These are phyloP conservation scores for Euproctis similis DNA, from an alignment of 2,888 invertebrate species.

Conservation along the genomic window DNA sequence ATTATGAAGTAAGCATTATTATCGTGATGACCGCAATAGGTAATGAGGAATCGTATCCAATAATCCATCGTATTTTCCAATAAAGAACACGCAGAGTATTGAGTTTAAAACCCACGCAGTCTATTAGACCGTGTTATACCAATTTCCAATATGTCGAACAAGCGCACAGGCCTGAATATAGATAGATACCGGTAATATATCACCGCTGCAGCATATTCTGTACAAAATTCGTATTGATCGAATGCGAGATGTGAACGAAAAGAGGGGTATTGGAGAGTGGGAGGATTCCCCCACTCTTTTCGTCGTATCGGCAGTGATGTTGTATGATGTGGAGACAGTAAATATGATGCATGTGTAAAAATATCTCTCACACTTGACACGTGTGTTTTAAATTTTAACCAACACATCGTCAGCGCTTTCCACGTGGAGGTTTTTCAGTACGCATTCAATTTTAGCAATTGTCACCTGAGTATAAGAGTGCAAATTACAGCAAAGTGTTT, in stretches of 20 bases:
- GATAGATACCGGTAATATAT: no score
- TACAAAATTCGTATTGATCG: conserved; percentile 29
- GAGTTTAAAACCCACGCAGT: conserved; percentile 20
- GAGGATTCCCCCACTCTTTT: conserved; percentile 13
- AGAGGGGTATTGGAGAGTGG: conserved; percentile 5
- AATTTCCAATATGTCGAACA: conserved; percentile 21
- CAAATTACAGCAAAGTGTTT: conserved; percentile 1
- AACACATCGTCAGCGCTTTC: conserved; percentile 18
- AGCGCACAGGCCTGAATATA: neutral
- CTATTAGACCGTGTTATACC: conserved; percentile 19
- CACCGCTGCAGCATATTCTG: conserved; percentile 20
- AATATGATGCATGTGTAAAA: neutral
- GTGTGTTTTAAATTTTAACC: conserved; percentile 14
- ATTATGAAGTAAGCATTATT: no score
- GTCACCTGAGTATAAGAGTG: conserved; percentile 4
- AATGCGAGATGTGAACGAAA: conserved; percentile 11
- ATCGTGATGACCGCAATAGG: no score
- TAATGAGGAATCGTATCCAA: no score
- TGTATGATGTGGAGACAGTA: no score
- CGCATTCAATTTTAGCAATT: conserved; percentile 11
- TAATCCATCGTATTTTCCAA: conserved; percentile 19
- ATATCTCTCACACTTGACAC: conserved; percentile 11
- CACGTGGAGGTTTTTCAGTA: conserved; percentile 12
- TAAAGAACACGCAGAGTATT: conserved; percentile 10
- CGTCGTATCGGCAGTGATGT: no score